phyloP scores from a whole-genome alignment of 2,113 vertebrate genomes.

The Calidris pygmaea region DNA sequence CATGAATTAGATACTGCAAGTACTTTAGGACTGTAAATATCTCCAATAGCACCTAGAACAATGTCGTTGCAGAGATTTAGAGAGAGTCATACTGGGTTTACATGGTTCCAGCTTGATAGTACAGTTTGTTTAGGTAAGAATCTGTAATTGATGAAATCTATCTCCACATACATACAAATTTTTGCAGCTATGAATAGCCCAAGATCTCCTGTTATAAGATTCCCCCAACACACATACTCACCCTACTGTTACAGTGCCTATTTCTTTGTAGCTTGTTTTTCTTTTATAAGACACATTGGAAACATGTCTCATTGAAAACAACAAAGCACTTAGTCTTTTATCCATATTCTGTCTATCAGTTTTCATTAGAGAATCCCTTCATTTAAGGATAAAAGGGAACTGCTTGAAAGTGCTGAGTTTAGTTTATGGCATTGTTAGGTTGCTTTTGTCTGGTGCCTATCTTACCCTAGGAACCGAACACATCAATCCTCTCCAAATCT shows the following conservation, averaged over 20 bases:
- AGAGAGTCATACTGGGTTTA: background rate
- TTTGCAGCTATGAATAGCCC: background rate
- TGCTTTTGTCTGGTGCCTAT: background rate
- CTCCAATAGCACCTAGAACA: background rate
- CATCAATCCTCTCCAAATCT: background rate
- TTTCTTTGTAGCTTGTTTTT: background rate
- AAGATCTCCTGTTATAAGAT: background rate
- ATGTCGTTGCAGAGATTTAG: background rate
- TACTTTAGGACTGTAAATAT: background rate
- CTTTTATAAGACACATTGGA: background rate
- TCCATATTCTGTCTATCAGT: background rate
- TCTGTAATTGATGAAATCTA: background rate
- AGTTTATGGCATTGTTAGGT: background rate
- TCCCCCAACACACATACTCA: background rate
- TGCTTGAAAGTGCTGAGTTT: background rate
- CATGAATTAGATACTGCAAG: background rate
- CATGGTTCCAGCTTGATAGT: background rate
- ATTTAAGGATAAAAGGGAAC: background rate
- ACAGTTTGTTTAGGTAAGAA: background rate
- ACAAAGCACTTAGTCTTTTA: background rate
- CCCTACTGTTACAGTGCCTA: background rate
- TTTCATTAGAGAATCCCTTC: background rate
- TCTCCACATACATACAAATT: background rate
- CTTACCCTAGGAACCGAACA: background rate
- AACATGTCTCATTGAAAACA: background rate